A percentile compares a stretch with the other conserved stretches of the same genome.
Evolutionary conservation across 2,888 invertebrate genomes (phyloP).

Genomic region (Deilephila elpenor): DNA sequence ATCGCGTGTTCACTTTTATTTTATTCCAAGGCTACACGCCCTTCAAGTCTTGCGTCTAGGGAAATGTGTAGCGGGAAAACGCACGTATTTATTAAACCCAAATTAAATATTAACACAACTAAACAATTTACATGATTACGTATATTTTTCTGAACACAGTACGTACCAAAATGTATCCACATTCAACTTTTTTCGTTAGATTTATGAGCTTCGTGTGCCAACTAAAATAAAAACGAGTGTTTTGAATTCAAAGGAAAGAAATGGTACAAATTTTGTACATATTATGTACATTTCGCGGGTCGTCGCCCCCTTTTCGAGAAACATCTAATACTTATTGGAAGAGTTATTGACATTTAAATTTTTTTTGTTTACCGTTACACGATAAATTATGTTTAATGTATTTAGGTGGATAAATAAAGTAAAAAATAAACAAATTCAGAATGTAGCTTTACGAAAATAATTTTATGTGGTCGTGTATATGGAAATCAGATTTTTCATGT

Average conservation of each 20-base stretch:
- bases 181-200: too few species aligned
- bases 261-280: too few species aligned
- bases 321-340: too few species aligned
- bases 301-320: too few species aligned
- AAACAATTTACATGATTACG: background rate
- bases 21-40: slow-evolving; percentile 9
- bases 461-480: slow-evolving; percentile 16
- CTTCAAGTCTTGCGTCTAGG: slow-evolving; percentile 7
- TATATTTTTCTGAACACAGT: too few species aligned
- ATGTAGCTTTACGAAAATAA: background rate
- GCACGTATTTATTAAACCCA: background rate
- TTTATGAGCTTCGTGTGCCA: too few species aligned
- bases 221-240: too few species aligned
- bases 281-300: too few species aligned
- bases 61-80: slow-evolving; percentile 7
- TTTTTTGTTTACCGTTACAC: too few species aligned
- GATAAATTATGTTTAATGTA: background rate
- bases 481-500: slow-evolving; percentile 20
- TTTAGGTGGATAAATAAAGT: background rate
- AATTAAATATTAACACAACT: background rate
- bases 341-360: too few species aligned
- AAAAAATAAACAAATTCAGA: background rate
- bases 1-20: slow-evolving; percentile 15
- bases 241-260: too few species aligned
- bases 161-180: too few species aligned